Base-by-base conservation (phyloP, 2,888 invertebrate genomes). In the Hemithea aestivaria region DNA sequence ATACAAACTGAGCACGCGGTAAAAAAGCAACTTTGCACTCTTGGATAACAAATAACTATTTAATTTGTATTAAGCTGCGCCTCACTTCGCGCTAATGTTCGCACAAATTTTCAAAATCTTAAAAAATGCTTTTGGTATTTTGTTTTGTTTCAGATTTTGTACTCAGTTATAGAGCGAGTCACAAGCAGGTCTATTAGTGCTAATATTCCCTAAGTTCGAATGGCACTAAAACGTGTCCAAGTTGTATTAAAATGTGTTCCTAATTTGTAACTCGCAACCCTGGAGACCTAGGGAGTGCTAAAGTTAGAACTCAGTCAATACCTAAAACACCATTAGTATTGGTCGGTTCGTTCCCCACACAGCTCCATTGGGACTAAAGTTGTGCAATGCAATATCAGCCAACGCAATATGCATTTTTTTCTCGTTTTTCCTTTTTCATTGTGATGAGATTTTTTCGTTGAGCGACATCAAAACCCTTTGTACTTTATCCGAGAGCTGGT, bases 351-450 rank as follows among this genome's bases (percentile, higher is more conserved):
- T 44, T 45, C 44, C 36, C 36, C 39, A 39, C 35, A 22, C 20
- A 6, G n/a, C 20, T 30, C 45, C 45, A 7, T 10, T 10, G 46
- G 46, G 49, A 31, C 16, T 29, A 9, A 24, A 38, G 35, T 40
- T 34, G 27, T 20, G 41, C 28, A 42, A 32, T 37, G 41, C 42
- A 42, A 45, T 48, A 37, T 40, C 35, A 31, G 34, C 37, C 35
- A 31, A 36, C 37, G 33, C 48, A 45, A 43, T 40, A 37, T 45
- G 29, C 46, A 31, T 45, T 41, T 41, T 35, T 21, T 27, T 21
- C 8, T 43, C 21, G 31, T 22, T 44, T 43, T 48, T 40, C 31
- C 21, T 24, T 29, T 40, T 10, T 29, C 39, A 21, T 44, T 32
- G 34, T 41, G 27, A 46, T 40, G 40, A 44, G 31, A 36, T 46